phyloP scores from a whole-genome alignment of 1,140 invertebrate species.

The Brachystomella parvula region DNA sequence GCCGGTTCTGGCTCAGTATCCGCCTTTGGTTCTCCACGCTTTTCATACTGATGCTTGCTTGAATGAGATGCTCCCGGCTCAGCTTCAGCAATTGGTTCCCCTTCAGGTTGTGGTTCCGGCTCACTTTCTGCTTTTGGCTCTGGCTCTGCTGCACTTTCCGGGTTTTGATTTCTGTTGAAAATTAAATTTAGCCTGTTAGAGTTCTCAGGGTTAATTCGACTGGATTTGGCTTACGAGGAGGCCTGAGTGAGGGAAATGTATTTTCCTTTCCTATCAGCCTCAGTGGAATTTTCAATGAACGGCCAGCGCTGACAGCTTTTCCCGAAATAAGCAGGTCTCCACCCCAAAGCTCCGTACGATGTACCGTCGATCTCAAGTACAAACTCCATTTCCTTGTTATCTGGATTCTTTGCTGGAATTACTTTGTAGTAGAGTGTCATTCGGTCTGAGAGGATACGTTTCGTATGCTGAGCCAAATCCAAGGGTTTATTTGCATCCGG shows the following conservation, averaged over 20 bases:
- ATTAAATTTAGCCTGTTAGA: conserved; percentile 29
- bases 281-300: conserved; percentile 26
- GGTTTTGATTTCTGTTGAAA: conserved; percentile 43
- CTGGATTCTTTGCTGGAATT: conserved; percentile 5
- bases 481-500: conserved; percentile 17
- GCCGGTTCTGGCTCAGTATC: conserved; percentile 44
- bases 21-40: not conserved
- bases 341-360: conserved; percentile 74
- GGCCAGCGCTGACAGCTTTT: conserved; percentile 31
- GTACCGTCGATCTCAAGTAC: conserved; percentile 72
- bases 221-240: conserved; percentile 18
- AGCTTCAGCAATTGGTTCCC: conserved; percentile 37
- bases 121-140: conserved; percentile 32
- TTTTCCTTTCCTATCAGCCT: conserved; percentile 22
- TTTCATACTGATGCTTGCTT: conserved; percentile 34
- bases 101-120: conserved; percentile 43
- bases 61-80: conserved; percentile 24
- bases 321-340: conserved; percentile 45
- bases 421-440: conserved; percentile 32
- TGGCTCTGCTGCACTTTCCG: conserved; percentile 30
- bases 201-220: not conserved
- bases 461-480: conserved; percentile 31
- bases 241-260: conserved; percentile 9
- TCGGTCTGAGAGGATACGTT: conserved; percentile 31
- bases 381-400: conserved; percentile 74